Conservation (phyloP, 2,888 invertebrate genomes). For the Drosophila robusta region DNA sequence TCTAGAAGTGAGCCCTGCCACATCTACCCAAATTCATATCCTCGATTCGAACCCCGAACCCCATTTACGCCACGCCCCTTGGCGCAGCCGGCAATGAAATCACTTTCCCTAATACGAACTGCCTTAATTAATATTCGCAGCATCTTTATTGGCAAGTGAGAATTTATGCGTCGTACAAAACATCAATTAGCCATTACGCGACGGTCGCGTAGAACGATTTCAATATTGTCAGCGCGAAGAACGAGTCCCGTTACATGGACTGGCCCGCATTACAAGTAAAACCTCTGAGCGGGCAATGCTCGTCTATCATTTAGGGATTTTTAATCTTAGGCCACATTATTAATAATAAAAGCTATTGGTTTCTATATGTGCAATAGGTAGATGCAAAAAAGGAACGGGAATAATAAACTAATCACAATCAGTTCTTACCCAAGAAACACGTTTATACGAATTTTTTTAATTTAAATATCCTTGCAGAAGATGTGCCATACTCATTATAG, state of each 20-base stretch:
- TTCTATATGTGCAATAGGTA: too few relatives aligned
- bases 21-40: slow-evolving; percentile 1
- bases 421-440: too few relatives aligned
- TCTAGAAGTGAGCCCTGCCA: slow-evolving; percentile 14
- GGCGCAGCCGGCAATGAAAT: slow-evolving; percentile 38
- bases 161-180: slow-evolving; percentile 48
- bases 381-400: too few relatives aligned
- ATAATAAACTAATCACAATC: too few relatives aligned
- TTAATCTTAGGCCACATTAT: too few relatives aligned
- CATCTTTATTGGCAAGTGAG: slow-evolving; percentile 38
- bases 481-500: too few relatives aligned
- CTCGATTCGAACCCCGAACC: neutral
- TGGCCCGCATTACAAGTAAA: too few relatives aligned
- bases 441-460: too few relatives aligned
- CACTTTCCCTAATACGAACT: slow-evolving; percentile 59
- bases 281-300: too few relatives aligned
- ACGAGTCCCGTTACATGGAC: neutral
- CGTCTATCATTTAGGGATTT: too few relatives aligned
- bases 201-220: neutral
- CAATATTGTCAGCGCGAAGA: neutral
- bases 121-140: slow-evolving; percentile 72
- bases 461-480: too few relatives aligned
- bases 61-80: slow-evolving; percentile 1
- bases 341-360: too few relatives aligned
- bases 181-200: slow-evolving; percentile 29